Conservation (phyloP, 2,888 invertebrate species). For the Sesia apiformis region DNA sequence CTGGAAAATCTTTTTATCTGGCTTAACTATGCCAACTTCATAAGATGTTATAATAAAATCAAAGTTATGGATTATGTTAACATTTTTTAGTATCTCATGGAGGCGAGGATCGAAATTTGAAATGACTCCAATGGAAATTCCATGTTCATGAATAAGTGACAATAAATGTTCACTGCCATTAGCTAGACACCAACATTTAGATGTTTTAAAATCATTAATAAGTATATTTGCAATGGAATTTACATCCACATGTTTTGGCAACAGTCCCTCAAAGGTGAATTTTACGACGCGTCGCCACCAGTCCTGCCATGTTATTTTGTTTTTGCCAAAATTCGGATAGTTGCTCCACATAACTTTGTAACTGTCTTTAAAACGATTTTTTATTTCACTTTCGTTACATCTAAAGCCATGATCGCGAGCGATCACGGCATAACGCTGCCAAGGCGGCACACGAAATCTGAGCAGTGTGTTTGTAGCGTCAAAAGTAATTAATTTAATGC, state of each 20-base stretch:
- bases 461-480: constrained; percentile 91
- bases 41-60: constrained; percentile 88
- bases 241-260: constrained; percentile 32
- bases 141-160: constrained; percentile 64
- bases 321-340: constrained; percentile 88
- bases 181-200: constrained; percentile 81
- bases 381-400: constrained; percentile 65
- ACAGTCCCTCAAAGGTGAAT: constrained; percentile 75
- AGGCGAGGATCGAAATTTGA: constrained; percentile 93
- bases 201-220: constrained; percentile 81
- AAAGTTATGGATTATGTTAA: constrained; percentile 81
- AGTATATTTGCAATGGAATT: constrained; percentile 71
- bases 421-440: constrained; percentile 82
- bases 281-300: constrained; percentile 88
- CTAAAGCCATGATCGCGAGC: constrained; percentile 80
- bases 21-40: constrained; percentile 82
- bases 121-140: constrained; percentile 80
- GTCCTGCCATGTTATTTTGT: constrained; percentile 81
- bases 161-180: constrained; percentile 80
- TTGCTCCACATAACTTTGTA: constrained; percentile 77
- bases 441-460: constrained; percentile 80
- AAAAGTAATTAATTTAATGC: constrained; percentile 83
- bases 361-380: constrained; percentile 77
- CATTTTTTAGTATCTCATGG: constrained; percentile 77
- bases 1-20: constrained; percentile 81